Evolutionary conservation across 2,797 vertebrate genomes (phyloP).

Genomic region (Salarias fasciatus): DNA sequence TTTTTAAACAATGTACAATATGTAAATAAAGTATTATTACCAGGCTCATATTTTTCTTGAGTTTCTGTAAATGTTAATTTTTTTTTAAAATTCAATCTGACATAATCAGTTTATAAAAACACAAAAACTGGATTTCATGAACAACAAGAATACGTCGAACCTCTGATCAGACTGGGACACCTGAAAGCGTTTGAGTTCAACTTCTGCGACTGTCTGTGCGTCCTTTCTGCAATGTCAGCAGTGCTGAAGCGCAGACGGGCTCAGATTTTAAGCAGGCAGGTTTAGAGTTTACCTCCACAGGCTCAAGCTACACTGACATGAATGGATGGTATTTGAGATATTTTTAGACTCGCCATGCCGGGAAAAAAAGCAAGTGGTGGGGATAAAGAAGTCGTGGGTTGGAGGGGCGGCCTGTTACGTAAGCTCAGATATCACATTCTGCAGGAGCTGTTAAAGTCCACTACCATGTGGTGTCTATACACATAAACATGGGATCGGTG

Average conservation of each 20-base stretch:
- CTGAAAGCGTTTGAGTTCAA: no score
- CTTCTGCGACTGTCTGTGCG: no score
- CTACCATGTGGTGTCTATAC: slow-evolving; percentile 13
- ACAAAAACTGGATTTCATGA: no score
- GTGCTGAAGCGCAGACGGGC: slow-evolving; percentile 1
- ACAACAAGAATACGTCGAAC: no score
- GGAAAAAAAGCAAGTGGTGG: not conserved
- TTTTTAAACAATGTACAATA: no score
- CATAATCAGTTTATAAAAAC: no score
- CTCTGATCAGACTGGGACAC: no score
- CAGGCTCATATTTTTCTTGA: no score
- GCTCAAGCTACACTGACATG: slow-evolving; percentile 38
- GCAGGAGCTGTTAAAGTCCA: slow-evolving; percentile 21
- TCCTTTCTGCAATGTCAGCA: not conserved
- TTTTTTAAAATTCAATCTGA: no score
- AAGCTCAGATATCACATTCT: slow-evolving; percentile 60
- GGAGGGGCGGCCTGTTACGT: slow-evolving; percentile 41
- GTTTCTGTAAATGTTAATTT: slow-evolving; percentile 25
- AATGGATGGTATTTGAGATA: slow-evolving; percentile 63
- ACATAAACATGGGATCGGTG: slow-evolving; percentile 42
- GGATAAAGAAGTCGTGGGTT: not conserved
- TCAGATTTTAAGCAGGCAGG: slow-evolving; percentile 26
- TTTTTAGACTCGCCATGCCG: slow-evolving; percentile 43
- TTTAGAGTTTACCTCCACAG: slow-evolving; percentile 20
- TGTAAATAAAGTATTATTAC: no score